Percentiles rank a stretch among this genome's conserved stretches.
Evolutionary conservation across 2,113 vertebrate species (phyloP).

Genomic region (Poicephalus meyeri): DNA sequence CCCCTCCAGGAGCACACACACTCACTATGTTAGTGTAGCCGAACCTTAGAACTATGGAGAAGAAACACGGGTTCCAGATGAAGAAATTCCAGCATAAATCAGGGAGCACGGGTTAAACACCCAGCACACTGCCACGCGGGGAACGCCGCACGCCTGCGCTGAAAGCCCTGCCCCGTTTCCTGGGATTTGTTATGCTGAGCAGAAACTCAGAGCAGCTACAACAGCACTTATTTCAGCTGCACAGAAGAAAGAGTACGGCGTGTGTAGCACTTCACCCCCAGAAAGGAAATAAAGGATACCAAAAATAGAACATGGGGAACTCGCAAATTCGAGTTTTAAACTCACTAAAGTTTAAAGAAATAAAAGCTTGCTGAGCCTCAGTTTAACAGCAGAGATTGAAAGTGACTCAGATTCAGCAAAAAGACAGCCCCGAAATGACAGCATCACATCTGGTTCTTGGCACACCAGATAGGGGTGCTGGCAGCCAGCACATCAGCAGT

Average conservation of each 20-base stretch:
- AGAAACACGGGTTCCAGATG: background rate
- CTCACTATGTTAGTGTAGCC: background rate
- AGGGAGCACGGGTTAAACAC: background rate
- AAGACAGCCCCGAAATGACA: background rate
- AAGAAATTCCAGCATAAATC: background rate
- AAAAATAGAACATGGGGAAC: background rate
- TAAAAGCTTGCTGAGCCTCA: background rate
- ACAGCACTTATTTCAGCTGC: background rate
- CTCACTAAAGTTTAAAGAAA: background rate
- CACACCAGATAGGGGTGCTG: background rate
- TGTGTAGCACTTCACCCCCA: background rate
- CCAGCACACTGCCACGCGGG: fast-evolving
- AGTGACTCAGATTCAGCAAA: background rate
- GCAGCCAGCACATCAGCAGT: background rate
- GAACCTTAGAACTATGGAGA: background rate
- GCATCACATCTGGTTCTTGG: background rate
- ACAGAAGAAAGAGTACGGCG: background rate
- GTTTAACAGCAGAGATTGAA: background rate
- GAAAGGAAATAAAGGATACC: constrained; percentile 9
- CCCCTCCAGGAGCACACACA: background rate
- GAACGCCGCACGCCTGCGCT: fast-evolving
- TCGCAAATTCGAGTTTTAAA: background rate
- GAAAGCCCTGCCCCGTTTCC: background rate
- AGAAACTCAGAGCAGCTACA: background rate
- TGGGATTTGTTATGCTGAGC: background rate